Base-by-base conservation (phyloP, 1,140 invertebrate genomes). In the Bombus impatiens region DNA sequence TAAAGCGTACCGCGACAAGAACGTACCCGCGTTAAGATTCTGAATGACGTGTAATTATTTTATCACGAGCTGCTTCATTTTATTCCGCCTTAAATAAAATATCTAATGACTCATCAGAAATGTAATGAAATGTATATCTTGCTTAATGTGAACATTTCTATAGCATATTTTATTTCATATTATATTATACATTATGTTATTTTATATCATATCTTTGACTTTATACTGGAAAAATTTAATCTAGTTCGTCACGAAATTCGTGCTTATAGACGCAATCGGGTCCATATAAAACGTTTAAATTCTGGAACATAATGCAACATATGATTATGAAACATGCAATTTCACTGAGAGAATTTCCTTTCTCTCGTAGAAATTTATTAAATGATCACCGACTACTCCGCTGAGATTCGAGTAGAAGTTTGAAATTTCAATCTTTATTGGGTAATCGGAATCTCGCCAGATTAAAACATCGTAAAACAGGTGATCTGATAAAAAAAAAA, bases 401-500 rank as follows among this genome's bases (percentile, higher is more conserved):
- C 8, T 8, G 18, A 28, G 3, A 40, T 3, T 53, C 15, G 18
- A 25, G 8, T 53, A 10, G 10, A 40, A 76, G 8, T 35, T 53
- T n/a, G 28, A 35, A 72, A 28, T 28, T 28, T 62, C 13, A 22
- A 62, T 5, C 32, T 76, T 82, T 47, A 82, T 37, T 22, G n/a
- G 4, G 9, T n/a, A 37, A 75, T 75, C 32, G 44, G 18, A 44
- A 47, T 47, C 22, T n/a, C 42, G 40, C 12, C 32, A 25, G 32
- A 6, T 13, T 25, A 25, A 57, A 75, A 44, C 47, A 47, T n/a
- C 32, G 80, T 37, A 32, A n/a, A n/a, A 37, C 28, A 8, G 4
- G 22, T 62, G 65, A 65, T 75, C 71, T 75, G 80, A 65, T 37
- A 65, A n/a, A 74, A 40, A 6, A 6, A 37, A 57, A 74, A 28